Evolutionary conservation across 2,888 invertebrate genomes (phyloP).

Genomic region (Athalia rosae): DNA sequence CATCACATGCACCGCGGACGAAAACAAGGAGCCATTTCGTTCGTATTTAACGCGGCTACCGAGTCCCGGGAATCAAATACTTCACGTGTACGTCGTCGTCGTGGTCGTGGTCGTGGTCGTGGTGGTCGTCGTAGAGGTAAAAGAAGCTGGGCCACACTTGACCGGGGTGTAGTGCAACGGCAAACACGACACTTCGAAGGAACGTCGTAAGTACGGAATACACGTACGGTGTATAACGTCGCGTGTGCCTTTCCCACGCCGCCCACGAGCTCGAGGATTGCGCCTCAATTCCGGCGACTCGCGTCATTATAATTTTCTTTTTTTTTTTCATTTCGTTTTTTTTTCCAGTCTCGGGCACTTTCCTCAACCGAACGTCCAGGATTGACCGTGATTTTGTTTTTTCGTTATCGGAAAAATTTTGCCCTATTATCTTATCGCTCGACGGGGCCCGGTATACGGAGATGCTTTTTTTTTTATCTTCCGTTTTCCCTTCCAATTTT

Average conservation of each 20-base stretch:
- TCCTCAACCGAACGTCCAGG: background rate
- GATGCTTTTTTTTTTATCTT: too few species aligned
- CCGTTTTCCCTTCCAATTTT: too few species aligned
- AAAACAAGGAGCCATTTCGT: constrained; percentile 15
- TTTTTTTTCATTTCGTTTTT: background rate
- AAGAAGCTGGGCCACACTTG: constrained; percentile 13
- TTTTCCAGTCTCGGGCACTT: background rate
- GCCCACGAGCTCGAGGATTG: constrained; percentile 34
- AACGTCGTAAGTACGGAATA: constrained; percentile 1
- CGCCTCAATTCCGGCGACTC: constrained; percentile 41
- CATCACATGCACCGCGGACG: background rate
- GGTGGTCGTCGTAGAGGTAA: constrained; percentile 27
- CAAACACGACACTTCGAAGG: constrained; percentile 43
- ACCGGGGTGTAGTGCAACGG: constrained; percentile 32
- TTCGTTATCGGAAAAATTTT: background rate
- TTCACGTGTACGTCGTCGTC: background rate
- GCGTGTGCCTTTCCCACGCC: constrained; percentile 57
- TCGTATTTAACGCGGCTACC: constrained; percentile 25
- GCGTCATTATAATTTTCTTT: constrained; percentile 1
- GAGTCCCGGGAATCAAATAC: constrained; percentile 21
- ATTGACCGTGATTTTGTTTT: background rate
- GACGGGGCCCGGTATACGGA: too few species aligned
- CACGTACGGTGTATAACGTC: background rate
- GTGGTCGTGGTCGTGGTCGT: too few species aligned
- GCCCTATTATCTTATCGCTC: too few species aligned